Evolutionary conservation across 2,888 invertebrate species (phyloP).

Genomic region (Chrysodeixis includens): DNA sequence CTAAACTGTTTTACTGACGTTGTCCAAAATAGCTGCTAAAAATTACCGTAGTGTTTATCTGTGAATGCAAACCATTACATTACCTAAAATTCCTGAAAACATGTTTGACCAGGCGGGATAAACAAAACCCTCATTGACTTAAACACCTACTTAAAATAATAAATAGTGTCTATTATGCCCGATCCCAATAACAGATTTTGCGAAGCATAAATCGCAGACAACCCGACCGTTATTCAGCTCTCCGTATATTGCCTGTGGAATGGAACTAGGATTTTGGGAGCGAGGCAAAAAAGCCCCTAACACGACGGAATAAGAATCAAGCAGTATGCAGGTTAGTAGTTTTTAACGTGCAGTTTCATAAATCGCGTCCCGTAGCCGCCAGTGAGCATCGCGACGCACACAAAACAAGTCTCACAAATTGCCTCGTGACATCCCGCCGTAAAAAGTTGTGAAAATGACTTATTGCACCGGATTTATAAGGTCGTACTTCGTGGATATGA

Average conservation of each 20-base stretch:
- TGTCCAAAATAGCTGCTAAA: not conserved
- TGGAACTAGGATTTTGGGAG: constrained; percentile 51
- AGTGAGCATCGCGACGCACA: constrained; percentile 65
- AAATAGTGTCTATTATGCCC: constrained; percentile 63
- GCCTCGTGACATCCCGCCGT: constrained; percentile 67
- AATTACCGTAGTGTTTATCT: not conserved
- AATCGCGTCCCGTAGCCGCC: constrained; percentile 66
- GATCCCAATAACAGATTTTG: constrained; percentile 73
- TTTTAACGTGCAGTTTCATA: constrained; percentile 73
- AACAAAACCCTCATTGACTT: constrained; percentile 49
- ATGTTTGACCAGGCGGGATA: constrained; percentile 10
- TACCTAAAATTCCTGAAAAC: constrained; percentile 18
- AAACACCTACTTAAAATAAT: constrained; percentile 60
- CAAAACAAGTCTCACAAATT: constrained; percentile 73
- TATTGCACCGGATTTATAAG: constrained; percentile 54
- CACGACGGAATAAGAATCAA: constrained; percentile 41
- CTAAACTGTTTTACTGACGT: not conserved
- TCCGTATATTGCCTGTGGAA: constrained; percentile 66
- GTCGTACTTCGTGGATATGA: constrained; percentile 29
- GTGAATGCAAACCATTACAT: constrained; percentile 5
- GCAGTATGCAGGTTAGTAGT: constrained; percentile 42
- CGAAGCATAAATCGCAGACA: constrained; percentile 72
- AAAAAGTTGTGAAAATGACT: constrained; percentile 71
- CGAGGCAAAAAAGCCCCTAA: constrained; percentile 53
- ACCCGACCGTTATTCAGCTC: constrained; percentile 69